phyloP scores from a whole-genome alignment of 2,113 vertebrate genomes.

The Phaetusa simplex region DNA sequence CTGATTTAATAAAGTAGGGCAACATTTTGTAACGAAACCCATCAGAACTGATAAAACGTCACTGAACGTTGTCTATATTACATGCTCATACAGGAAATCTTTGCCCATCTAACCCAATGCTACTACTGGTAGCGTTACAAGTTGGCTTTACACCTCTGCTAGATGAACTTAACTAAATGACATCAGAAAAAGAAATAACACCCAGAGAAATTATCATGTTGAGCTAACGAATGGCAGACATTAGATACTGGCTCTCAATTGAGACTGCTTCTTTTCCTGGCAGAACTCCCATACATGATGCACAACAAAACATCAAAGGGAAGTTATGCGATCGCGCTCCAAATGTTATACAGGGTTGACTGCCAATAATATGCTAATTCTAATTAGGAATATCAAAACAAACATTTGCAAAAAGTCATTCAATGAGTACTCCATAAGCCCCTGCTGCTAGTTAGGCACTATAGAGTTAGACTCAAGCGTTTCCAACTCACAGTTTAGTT shows the following conservation, averaged over 20 bases:
- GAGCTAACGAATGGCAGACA: not conserved
- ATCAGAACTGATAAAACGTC: not conserved
- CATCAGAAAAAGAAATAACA: not conserved
- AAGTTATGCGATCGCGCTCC: not conserved
- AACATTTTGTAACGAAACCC: not conserved
- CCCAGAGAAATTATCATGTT: not conserved
- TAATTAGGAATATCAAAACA: slow-evolving; percentile 32
- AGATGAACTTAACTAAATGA: not conserved
- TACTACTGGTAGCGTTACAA: not conserved
- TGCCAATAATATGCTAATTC: slow-evolving; percentile 10
- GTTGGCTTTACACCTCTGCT: not conserved
- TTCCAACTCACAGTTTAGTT: not conserved
- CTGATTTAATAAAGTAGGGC: not conserved
- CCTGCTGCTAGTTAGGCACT: not conserved
- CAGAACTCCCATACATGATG: not conserved
- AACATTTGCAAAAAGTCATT: slow-evolving; percentile 13
- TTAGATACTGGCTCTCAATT: not conserved
- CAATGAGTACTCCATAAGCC: not conserved
- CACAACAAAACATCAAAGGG: not conserved
- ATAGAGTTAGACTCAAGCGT: not conserved
- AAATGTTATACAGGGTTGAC: not conserved
- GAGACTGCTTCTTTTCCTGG: not conserved
- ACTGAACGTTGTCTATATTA: not conserved
- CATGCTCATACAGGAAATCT: not conserved
- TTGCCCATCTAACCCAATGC: not conserved